Evolutionary conservation across 2,797 vertebrate genomes (phyloP).

Genomic region (Leptodactylus fallax): DNA sequence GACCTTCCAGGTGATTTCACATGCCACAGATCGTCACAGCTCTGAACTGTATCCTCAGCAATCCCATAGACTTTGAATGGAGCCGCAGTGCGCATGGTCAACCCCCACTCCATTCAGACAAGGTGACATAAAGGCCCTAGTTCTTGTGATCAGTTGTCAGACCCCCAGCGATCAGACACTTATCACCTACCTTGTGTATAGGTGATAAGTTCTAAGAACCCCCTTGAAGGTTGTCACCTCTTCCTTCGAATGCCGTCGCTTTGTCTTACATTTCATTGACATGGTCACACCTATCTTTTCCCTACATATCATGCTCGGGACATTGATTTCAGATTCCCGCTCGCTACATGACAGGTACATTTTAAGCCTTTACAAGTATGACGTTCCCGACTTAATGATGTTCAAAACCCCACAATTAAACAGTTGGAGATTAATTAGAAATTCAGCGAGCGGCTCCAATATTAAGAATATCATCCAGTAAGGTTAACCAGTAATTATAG

Average conservation of each 20-base stretch:
- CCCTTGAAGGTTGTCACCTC: neutral
- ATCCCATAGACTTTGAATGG: too few species aligned
- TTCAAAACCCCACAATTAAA: slow-evolving; percentile 30
- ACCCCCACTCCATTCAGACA: too few species aligned
- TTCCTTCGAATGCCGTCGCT: neutral
- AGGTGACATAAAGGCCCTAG: too few species aligned
- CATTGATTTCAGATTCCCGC: neutral
- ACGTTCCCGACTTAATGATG: slow-evolving; percentile 29
- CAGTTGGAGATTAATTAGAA: slow-evolving; percentile 40
- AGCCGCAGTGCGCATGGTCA: too few species aligned
- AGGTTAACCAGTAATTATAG: slow-evolving; percentile 47
- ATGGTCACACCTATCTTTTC: neutral
- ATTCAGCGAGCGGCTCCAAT: slow-evolving; percentile 38
- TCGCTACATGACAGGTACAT: neutral
- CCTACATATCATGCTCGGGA: neutral
- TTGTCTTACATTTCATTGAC: neutral
- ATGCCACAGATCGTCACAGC: too few species aligned
- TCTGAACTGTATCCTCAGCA: too few species aligned
- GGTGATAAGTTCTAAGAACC: too few species aligned
- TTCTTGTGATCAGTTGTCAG: too few species aligned
- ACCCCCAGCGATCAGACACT: too few species aligned
- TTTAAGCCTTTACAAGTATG: neutral
- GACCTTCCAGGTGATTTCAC: too few species aligned
- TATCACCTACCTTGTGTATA: too few species aligned
- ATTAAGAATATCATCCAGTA: slow-evolving; percentile 38